These are phyloP conservation scores for Aquatica leii DNA, from an alignment of 2,888 invertebrate genomes.

Conservation along the genomic window DNA sequence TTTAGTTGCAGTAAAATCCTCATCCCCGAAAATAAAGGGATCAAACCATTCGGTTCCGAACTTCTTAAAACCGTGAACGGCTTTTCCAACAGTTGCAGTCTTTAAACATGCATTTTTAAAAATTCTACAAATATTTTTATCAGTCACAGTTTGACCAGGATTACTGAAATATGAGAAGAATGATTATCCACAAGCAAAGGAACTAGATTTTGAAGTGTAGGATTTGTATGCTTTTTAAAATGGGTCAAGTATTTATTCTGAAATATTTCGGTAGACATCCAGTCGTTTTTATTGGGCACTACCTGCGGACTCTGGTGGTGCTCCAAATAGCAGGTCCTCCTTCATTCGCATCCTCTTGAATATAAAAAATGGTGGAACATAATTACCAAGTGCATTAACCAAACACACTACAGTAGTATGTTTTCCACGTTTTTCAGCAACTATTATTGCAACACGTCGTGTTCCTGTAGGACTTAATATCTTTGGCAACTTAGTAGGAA, in stretches of 20 bases:
- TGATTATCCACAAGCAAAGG: neutral
- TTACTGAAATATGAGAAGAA: neutral
- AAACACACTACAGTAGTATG: neutral
- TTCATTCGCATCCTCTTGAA: too few relatives aligned
- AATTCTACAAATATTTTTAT: too few relatives aligned
- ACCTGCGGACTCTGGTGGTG: neutral
- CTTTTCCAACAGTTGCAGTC: too few relatives aligned
- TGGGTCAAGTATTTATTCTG: too few relatives aligned
- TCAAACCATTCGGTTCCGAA: too few relatives aligned
- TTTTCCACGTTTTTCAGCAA: neutral
- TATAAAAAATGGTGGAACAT: neutral
- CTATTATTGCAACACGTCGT: neutral
- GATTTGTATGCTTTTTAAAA: too few relatives aligned
- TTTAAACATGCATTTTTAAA: too few relatives aligned
- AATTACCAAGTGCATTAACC: neutral
- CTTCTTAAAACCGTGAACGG: too few relatives aligned
- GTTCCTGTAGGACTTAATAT: neutral
- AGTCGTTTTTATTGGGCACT: neutral
- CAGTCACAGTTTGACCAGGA: too few relatives aligned
- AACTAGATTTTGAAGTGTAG: neutral
- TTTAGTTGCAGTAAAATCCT: too few relatives aligned
- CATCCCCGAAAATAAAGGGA: too few relatives aligned
- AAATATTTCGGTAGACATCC: neutral
- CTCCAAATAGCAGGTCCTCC: too few relatives aligned
- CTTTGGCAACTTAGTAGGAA: neutral